These are phyloP conservation scores for Hyaena hyaena DNA, from an alignment of 2,113 vertebrate species.

Conservation along the genomic window DNA sequence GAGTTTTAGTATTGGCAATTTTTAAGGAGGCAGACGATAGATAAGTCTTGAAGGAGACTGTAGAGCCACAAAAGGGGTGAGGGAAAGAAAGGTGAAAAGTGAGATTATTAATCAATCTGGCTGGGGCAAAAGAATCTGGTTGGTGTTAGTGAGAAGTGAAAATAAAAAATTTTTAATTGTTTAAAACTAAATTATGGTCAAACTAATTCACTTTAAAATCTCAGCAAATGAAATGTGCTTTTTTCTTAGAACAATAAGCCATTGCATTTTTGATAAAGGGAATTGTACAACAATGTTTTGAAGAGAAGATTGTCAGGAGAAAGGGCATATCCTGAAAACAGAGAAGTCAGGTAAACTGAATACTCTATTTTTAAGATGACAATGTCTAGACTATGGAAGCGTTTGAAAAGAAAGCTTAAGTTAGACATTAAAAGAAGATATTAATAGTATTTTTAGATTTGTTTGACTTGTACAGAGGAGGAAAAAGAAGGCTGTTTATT, in stretches of 20 bases:
- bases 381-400: background rate
- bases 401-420: background rate
- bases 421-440: background rate
- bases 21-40: background rate
- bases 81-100: background rate
- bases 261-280: background rate
- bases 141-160: background rate
- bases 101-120: background rate
- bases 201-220: conserved; percentile 23
- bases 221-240: background rate
- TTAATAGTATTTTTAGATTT: background rate
- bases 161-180: background rate
- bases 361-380: background rate
- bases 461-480: background rate
- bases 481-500: background rate
- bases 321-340: background rate
- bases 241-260: background rate
- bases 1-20: background rate
- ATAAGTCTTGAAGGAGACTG: background rate
- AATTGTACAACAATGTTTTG: background rate
- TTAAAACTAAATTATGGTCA: background rate
- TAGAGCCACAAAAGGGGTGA: background rate
- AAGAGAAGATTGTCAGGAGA: background rate
- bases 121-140: background rate
- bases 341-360: background rate